phyloP scores from a whole-genome alignment of 2,797 vertebrate genomes.

The Catamblyrhynchus diadema region DNA sequence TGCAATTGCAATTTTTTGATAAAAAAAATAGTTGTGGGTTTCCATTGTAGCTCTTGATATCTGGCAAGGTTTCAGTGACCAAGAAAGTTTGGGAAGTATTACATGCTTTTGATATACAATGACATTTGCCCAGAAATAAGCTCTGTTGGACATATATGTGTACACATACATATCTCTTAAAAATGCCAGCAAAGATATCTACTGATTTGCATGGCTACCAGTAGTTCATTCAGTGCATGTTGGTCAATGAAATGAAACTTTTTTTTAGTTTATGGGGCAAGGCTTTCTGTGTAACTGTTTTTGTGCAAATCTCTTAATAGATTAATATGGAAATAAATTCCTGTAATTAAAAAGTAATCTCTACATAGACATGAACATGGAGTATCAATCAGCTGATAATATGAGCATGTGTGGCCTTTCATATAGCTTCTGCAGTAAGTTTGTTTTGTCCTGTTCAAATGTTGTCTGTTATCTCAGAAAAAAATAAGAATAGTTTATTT shows the following conservation, averaged over 20 bases:
- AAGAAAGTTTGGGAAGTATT: background rate
- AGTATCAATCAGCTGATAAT: background rate
- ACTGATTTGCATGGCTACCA: background rate
- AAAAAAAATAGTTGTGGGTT: background rate
- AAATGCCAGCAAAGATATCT: background rate
- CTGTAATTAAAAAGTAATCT: background rate
- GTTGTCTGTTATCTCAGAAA: background rate
- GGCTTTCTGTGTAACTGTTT: background rate
- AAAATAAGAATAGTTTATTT: background rate
- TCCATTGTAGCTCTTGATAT: background rate
- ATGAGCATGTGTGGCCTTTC: background rate
- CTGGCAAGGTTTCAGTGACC: background rate
- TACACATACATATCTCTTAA: background rate
- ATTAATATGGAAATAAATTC: background rate
- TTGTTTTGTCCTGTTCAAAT: background rate
- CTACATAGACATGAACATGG: background rate
- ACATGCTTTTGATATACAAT: background rate
- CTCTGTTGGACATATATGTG: background rate
- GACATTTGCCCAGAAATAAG: background rate
- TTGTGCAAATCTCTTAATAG: background rate
- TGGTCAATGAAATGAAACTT: background rate
- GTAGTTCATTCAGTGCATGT: background rate
- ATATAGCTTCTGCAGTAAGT: background rate
- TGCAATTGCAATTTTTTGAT: background rate
- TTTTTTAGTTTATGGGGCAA: background rate